Evolutionary conservation across 2,888 invertebrate species (phyloP).

Genomic region (Tuberolachnus salignus): DNA sequence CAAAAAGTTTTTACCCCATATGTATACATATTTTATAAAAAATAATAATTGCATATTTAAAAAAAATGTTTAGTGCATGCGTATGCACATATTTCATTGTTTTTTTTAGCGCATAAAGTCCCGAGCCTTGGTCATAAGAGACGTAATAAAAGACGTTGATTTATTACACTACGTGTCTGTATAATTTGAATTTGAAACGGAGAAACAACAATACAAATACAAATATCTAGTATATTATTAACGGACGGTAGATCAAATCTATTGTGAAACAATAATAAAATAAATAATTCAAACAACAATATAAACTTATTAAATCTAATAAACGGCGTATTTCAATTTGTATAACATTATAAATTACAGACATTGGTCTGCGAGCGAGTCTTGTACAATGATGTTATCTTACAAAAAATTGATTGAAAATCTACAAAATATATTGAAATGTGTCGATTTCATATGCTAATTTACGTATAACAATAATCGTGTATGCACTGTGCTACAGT

Average conservation of each 20-base stretch:
- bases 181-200: neutral
- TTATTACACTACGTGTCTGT: neutral
- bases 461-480: conserved; percentile 24
- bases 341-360: conserved; percentile 27
- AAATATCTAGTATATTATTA: neutral
- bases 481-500: neutral
- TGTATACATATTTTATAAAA: no score
- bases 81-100: no score
- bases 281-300: no score
- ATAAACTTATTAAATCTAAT: conserved; percentile 20
- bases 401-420: conserved; percentile 35
- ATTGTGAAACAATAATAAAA: conserved; percentile 12
- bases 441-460: neutral
- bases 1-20: no score
- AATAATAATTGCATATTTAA: no score
- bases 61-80: no score
- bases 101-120: no score
- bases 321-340: conserved; percentile 20
- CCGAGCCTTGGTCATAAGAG: no score
- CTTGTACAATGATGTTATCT: conserved; percentile 1
- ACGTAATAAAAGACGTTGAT: no score
- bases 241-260: neutral
- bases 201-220: conserved; percentile 22
- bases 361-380: neutral
- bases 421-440: neutral